Evolutionary conservation across 30 jellyfish, hydroid and myxozoan genomes (phyloP).

Genomic region (Haliclystus octoradiatus): DNA sequence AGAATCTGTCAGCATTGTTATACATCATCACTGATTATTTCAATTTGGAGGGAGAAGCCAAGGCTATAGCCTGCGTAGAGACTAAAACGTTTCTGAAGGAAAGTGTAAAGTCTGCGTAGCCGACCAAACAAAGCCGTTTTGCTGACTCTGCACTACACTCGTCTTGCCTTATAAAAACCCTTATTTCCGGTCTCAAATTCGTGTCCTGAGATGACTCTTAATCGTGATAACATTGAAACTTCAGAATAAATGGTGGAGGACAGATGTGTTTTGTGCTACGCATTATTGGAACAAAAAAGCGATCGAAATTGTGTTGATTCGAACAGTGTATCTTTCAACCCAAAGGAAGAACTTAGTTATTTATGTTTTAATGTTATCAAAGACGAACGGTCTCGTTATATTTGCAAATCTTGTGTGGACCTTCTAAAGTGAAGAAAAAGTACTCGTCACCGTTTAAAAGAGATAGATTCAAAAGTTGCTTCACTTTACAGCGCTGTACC

Average conservation of each 20-base stretch:
- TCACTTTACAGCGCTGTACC: background rate
- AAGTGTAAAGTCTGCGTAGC: no score
- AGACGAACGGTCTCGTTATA: background rate
- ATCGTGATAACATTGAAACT: no score
- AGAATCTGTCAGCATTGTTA: no score
- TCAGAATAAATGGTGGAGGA: constrained; percentile 16
- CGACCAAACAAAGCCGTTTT: no score
- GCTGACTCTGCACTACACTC: no score
- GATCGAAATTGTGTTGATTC: constrained; percentile 12
- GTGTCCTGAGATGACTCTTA: no score
- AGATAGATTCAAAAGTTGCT: background rate
- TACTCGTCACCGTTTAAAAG: background rate
- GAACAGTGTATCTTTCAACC: background rate
- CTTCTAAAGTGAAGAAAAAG: constrained; percentile 6
- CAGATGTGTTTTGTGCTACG: constrained; percentile 8
- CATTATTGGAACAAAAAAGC: background rate
- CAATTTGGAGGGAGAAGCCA: no score
- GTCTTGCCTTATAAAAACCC: no score
- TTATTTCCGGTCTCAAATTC: no score
- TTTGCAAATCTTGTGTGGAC: constrained; percentile 6
- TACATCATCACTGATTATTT: no score
- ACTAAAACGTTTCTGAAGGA: no score
- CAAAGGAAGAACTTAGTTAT: constrained; percentile 1
- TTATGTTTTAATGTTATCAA: background rate
- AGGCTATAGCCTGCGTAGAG: no score